Percentiles rank a stretch among this genome's conserved stretches.
phyloP scores from a whole-genome alignment of 2,113 vertebrate species.

The Nothoprocta perdicaria region DNA sequence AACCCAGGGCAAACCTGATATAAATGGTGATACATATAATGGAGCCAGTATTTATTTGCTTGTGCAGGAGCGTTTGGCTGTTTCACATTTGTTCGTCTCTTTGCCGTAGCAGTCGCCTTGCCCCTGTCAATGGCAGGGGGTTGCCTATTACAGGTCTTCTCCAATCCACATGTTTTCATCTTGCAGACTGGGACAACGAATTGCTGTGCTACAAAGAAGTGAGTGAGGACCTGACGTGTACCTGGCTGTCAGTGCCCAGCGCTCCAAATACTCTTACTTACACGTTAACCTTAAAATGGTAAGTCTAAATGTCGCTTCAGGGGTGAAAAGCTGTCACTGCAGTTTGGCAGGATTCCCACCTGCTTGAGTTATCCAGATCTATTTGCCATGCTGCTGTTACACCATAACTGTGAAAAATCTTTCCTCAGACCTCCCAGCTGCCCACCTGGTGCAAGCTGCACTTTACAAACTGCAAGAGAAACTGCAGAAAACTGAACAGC shows the following conservation, averaged over 20 bases:
- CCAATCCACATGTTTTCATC: neutral
- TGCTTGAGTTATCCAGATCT: neutral
- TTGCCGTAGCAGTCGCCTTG: neutral
- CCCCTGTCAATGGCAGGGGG: neutral
- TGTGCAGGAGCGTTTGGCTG: neutral
- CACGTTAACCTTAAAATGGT: slow-evolving; percentile 61
- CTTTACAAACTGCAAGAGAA: neutral
- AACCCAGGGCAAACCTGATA: accelerated
- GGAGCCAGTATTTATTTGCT: neutral
- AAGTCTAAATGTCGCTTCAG: slow-evolving; percentile 24
- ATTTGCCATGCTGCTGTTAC: neutral
- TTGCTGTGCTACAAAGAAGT: slow-evolving; percentile 54
- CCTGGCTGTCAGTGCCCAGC: slow-evolving; percentile 38
- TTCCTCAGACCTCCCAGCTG: neutral
- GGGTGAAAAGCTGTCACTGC: neutral
- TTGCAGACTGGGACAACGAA: slow-evolving; percentile 65
- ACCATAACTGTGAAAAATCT: neutral
- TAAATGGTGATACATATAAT: neutral
- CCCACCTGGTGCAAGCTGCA: neutral
- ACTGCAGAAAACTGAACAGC: neutral
- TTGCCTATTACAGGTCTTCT: neutral
- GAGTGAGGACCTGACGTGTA: slow-evolving; percentile 40
- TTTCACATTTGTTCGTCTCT: neutral
- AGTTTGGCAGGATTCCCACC: neutral
- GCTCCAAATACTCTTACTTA: neutral